These are phyloP conservation scores for Cepaea hortensis DNA, from an alignment of 2,888 invertebrate genomes.

Conservation along the genomic window DNA sequence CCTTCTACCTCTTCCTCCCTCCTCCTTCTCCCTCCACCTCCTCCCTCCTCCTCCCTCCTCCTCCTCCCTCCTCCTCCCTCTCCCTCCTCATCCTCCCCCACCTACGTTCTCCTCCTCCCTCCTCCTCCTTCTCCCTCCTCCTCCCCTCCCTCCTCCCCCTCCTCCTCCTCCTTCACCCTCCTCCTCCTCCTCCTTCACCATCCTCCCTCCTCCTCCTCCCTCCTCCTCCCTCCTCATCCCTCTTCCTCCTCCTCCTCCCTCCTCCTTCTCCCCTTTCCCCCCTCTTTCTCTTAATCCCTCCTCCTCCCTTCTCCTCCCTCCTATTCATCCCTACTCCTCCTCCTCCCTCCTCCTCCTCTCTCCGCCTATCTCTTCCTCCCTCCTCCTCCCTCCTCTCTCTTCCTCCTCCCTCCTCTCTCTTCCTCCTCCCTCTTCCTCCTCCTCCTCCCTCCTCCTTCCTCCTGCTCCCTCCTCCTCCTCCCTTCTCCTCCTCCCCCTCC, in stretches of 20 bases:
- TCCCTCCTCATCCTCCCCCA: not conserved
- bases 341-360: not conserved
- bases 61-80: not conserved
- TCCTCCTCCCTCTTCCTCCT: not conserved
- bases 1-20: not conserved
- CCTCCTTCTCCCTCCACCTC: too few species aligned
- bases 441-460: not conserved
- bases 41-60: not conserved
- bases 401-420: not conserved
- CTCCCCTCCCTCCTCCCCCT: not conserved
- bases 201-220: not conserved
- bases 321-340: not conserved
- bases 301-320: not conserved
- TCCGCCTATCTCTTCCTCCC: not conserved
- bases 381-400: not conserved
- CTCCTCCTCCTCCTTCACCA: not conserved
- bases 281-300: not conserved
- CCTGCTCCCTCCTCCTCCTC: not conserved
- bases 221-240: not conserved
- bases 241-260: not conserved
- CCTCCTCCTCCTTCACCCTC: too few species aligned
- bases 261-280: not conserved
- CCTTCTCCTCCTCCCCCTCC: not conserved
- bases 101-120: not conserved
- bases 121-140: not conserved